Evolutionary conservation across 1,140 invertebrate genomes (phyloP), one percentile per base, ranked within the genome.

Genomic region (Paramacrobiotus metropolitanus): DNA sequence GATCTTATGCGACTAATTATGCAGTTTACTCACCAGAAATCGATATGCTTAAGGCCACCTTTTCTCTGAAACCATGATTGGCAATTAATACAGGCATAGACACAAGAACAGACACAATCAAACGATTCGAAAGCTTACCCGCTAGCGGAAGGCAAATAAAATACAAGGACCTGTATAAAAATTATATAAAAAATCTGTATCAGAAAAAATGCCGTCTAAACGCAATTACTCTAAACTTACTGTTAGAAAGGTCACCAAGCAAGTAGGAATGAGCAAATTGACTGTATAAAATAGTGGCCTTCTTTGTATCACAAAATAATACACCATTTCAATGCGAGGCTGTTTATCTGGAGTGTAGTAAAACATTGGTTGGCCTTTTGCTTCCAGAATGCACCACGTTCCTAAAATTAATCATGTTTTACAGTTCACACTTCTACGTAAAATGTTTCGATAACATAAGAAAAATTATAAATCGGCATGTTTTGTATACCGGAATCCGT

Each of bases 251-350:
- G 92, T 95, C 72, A 98, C 97, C 61, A 98, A 78, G 44, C 98
- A 91, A 1, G 94, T 97, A 28, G 94, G 94, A 64, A 98, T 81
- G 68, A 99, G 95, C 70, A 99, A 83, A 72, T 98, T 98, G 64
- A 98, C 92, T 1, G 93, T 97, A 75, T 99, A 99, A 77, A 98
- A 99, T 9, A 99, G 77, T 1, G 94, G 97, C 73, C 98, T 98
- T 59, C 94, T 78, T 61, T 92, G 77, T 64, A 98, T 93, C 89
- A 91, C 73, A 94, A 95, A 1, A 89, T 93, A 66, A 95, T 94
- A 73, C 94, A 90, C 90, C 2, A 87, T 92, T 72, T 92, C 88
- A 0, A 86, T 91, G 1, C 86, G 87, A 66, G 48, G 48, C 48
- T 55, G 48, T 9, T 24, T 24, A 55, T 55, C 48, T 4, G n/a